Evolutionary conservation across 2,888 invertebrate genomes (phyloP).

Genomic region (Synergus laeviventris): DNA sequence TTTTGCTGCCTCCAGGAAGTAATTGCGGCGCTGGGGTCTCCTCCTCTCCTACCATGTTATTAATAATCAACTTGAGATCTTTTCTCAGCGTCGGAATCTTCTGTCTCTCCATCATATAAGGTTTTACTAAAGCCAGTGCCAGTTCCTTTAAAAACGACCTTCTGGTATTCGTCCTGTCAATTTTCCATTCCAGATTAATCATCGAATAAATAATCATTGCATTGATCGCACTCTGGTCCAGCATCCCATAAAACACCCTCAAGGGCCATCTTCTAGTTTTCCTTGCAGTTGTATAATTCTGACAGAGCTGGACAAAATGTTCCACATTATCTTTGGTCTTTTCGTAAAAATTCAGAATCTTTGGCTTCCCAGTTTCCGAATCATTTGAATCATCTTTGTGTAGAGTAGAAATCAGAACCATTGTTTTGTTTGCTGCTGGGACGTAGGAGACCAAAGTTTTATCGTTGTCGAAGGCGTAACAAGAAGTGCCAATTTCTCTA

Average conservation of each 20-base stretch:
- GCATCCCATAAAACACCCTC: slow-evolving; percentile 52
- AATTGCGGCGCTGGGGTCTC: slow-evolving; percentile 8
- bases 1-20: slow-evolving; percentile 41
- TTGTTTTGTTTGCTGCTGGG: slow-evolving; percentile 39
- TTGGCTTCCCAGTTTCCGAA: slow-evolving; percentile 47
- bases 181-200: slow-evolving; percentile 41
- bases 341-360: slow-evolving; percentile 51
- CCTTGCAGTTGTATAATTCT: slow-evolving; percentile 46
- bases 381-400: slow-evolving; percentile 38
- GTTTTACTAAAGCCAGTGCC: slow-evolving; percentile 40
- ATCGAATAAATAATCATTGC: slow-evolving; percentile 47
- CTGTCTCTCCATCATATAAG: slow-evolving; percentile 35
- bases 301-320: slow-evolving; percentile 52
- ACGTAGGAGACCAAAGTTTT: slow-evolving; percentile 41
- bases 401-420: slow-evolving; percentile 43
- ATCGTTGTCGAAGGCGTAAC: slow-evolving; percentile 25
- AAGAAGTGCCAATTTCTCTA: slow-evolving; percentile 34
- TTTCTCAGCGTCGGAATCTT: slow-evolving; percentile 42
- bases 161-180: slow-evolving; percentile 41
- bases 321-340: slow-evolving; percentile 53
- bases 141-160: slow-evolving; percentile 42
- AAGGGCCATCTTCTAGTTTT: slow-evolving; percentile 53
- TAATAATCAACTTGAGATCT: slow-evolving; percentile 40
- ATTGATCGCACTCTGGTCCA: slow-evolving; percentile 53
- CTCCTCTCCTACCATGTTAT: slow-evolving; percentile 40